Conservation (phyloP, 2,797 vertebrate genomes). For the Poecilia picta region DNA sequence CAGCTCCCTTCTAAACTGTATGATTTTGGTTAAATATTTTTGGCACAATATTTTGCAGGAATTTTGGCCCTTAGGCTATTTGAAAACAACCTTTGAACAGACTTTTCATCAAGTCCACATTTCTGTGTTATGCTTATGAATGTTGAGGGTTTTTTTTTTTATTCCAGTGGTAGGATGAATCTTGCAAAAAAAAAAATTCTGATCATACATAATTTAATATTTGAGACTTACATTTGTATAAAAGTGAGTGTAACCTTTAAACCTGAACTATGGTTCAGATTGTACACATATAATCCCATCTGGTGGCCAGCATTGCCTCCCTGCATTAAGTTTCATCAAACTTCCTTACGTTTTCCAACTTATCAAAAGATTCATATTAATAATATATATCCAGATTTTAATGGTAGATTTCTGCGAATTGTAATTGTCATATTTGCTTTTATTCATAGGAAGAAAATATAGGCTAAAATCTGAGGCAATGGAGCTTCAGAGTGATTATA, state of each 20-base stretch:
- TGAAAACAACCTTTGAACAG: not conserved
- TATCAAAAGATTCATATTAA: not conserved
- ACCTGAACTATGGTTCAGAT: not conserved
- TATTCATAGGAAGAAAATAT: not conserved
- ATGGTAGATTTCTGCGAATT: not conserved
- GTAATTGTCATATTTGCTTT: not conserved
- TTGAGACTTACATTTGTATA: not conserved
- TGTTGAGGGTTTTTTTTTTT: not conserved
- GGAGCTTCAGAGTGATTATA: not conserved
- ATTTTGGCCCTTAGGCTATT: not conserved
- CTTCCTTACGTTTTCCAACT: not conserved
- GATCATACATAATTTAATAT: not conserved
- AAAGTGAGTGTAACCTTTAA: not conserved
- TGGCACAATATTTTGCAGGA: not conserved
- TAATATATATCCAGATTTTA: not conserved
- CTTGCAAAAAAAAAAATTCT: not conserved
- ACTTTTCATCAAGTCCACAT: not conserved
- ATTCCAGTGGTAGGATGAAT: not conserved
- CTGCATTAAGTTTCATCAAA: not conserved
- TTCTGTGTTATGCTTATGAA: not conserved
- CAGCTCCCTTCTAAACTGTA: not conserved
- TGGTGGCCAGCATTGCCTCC: not conserved
- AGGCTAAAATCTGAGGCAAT: not conserved
- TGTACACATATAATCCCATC: not conserved
- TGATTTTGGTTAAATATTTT: not conserved